Percentiles rank a stretch among this genome's conserved stretches.
These are phyloP conservation scores for Silurus aristotelis DNA, from an alignment of 2,797 vertebrate species.

Conservation along the genomic window DNA sequence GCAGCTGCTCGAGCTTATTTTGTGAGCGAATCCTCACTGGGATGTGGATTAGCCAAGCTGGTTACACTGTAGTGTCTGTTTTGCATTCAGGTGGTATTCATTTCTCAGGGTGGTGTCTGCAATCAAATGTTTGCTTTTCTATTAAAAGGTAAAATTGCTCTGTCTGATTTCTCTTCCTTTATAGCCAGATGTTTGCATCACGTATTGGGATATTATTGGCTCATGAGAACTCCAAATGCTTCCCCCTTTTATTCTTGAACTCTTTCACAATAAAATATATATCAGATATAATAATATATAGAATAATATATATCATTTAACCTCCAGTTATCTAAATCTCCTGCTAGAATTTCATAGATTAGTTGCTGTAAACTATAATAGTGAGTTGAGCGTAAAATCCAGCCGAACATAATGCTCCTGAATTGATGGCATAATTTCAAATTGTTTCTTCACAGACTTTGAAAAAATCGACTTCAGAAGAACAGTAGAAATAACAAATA, in stretches of 20 bases:
- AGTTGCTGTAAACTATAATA: too few relatives aligned
- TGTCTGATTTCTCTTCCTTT: not conserved
- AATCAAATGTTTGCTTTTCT: not conserved
- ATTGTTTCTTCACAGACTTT: too few relatives aligned
- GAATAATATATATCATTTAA: too few relatives aligned
- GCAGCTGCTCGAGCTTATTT: slow-evolving; percentile 22
- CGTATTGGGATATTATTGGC: not conserved
- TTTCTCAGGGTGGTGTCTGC: not conserved
- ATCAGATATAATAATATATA: too few relatives aligned
- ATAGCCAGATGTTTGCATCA: not conserved
- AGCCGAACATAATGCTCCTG: too few relatives aligned
- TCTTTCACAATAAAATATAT: too few relatives aligned
- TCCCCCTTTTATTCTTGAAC: too few relatives aligned
- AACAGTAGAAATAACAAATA: not conserved
- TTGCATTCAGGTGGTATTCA: not conserved
- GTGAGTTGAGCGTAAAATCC: too few relatives aligned
- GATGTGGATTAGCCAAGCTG: slow-evolving; percentile 9
- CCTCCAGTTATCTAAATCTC: too few relatives aligned
- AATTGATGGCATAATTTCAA: too few relatives aligned
- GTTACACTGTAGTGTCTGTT: not conserved
- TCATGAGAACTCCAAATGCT: not conserved
- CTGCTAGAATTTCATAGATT: too few relatives aligned
- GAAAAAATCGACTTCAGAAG: not conserved
- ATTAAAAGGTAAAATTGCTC: not conserved
- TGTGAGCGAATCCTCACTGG: not conserved